These are phyloP conservation scores for Cliona cf. orientalis DNA, from an alignment of 37 sponge, comb jelly and placozoan genomes.

Conservation along the genomic window DNA sequence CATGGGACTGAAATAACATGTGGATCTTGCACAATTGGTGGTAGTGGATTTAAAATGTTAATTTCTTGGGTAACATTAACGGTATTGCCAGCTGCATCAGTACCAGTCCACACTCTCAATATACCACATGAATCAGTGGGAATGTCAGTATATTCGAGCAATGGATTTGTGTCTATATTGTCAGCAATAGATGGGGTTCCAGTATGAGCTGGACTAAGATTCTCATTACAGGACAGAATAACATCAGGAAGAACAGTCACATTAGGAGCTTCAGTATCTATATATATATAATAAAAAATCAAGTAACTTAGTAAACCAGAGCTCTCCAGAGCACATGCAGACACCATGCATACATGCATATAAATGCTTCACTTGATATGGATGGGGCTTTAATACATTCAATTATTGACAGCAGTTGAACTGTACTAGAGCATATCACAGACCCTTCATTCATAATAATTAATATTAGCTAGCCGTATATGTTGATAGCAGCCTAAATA, in stretches of 20 bases:
- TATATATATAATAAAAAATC: background rate
- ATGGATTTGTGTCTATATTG: background rate
- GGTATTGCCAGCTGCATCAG: slow-evolving; percentile 33
- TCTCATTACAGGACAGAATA: slow-evolving; percentile 18
- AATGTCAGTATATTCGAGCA: slow-evolving; percentile 1
- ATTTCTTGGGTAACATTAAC: slow-evolving; percentile 16
- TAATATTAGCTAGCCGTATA: no score
- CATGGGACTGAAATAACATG: slow-evolving; percentile 18
- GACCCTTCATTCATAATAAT: no score
- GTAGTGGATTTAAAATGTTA: slow-evolving; percentile 21
- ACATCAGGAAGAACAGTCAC: background rate
- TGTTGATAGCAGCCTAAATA: no score
- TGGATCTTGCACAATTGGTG: slow-evolving; percentile 9
- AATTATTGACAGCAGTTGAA: no score
- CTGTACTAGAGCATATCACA: no score
- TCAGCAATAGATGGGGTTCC: slow-evolving; percentile 21
- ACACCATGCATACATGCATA: no score
- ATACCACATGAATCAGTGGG: slow-evolving; percentile 2
- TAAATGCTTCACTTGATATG: no score
- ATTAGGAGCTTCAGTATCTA: slow-evolving; percentile 24
- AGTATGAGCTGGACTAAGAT: background rate
- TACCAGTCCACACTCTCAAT: slow-evolving; percentile 14
- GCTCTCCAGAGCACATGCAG: no score
- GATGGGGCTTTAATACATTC: no score
- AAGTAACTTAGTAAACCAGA: no score